Percentiles rank a stretch among this genome's conserved stretches.
These are phyloP conservation scores for Phyllostomus discolor DNA, from an alignment of 2,113 vertebrate genomes.

Conservation along the genomic window DNA sequence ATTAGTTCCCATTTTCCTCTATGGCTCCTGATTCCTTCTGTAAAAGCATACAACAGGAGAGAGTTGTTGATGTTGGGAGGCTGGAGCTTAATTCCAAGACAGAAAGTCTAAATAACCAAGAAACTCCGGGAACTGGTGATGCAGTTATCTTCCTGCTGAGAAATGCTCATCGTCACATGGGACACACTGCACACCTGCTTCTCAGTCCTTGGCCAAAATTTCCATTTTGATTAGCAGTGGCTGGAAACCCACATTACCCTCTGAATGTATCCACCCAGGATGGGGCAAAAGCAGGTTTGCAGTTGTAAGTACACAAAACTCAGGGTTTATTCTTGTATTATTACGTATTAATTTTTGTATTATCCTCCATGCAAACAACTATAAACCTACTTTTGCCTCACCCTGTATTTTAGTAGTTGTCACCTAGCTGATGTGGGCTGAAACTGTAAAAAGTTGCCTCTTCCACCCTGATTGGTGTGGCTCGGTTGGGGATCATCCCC, in stretches of 20 bases:
- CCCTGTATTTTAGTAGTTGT: not conserved
- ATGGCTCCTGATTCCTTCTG: not conserved
- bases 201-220: not conserved
- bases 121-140: not conserved
- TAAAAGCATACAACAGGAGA: not conserved
- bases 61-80: not conserved
- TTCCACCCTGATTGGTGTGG: no score
- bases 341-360: not conserved
- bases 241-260: not conserved
- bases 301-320: not conserved
- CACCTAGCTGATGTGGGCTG: not conserved
- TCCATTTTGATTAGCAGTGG: not conserved
- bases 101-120: conserved; percentile 13
- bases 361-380: not conserved
- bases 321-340: no score
- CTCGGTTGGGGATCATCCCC: no score
- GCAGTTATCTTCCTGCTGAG: conserved; percentile 19
- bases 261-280: not conserved
- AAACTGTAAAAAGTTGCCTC: not conserved
- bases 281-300: not conserved
- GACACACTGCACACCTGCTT: not conserved
- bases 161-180: not conserved
- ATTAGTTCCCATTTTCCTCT: not conserved
- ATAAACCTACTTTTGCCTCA: not conserved
- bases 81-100: not conserved